phyloP scores from a whole-genome alignment of 92 coral and sea anemone genomes.

The Epizoanthus stellaris region DNA sequence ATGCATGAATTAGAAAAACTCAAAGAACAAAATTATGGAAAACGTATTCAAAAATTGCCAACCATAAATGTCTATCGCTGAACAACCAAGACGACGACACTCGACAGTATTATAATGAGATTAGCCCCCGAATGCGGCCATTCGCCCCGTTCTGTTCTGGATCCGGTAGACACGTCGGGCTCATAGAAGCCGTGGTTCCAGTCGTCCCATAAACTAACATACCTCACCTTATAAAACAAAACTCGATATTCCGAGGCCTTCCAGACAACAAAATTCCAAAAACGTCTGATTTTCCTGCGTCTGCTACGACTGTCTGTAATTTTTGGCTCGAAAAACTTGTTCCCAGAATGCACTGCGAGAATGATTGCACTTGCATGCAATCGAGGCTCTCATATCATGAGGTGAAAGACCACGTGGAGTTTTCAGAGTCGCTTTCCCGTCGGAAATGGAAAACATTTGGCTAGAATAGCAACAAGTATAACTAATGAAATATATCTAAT shows the following conservation, averaged over 20 bases:
- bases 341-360: slow-evolving; percentile 27
- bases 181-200: slow-evolving; percentile 1
- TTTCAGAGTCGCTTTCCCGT: neutral
- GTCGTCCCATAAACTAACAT: slow-evolving; percentile 28
- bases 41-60: neutral
- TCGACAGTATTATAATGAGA: too few relatives aligned
- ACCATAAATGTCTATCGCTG: neutral
- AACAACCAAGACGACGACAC: slow-evolving; percentile 5
- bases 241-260: neutral
- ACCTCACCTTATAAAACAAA: slow-evolving; percentile 35
- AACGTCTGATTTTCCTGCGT: neutral
- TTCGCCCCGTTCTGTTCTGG: slow-evolving; percentile 31
- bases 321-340: slow-evolving; percentile 15
- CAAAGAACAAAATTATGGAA: neutral
- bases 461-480: neutral
- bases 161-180: slow-evolving; percentile 32
- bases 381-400: slow-evolving; percentile 20
- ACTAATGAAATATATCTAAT: neutral
- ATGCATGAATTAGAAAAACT: neutral
- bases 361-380: slow-evolving; percentile 16
- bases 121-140: slow-evolving; percentile 19
- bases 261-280: neutral
- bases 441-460: neutral
- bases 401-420: slow-evolving; percentile 38
- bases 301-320: slow-evolving; percentile 2